Evolutionary conservation across 1,140 invertebrate species (phyloP).

Genomic region (Helicorthomorpha holstii): DNA sequence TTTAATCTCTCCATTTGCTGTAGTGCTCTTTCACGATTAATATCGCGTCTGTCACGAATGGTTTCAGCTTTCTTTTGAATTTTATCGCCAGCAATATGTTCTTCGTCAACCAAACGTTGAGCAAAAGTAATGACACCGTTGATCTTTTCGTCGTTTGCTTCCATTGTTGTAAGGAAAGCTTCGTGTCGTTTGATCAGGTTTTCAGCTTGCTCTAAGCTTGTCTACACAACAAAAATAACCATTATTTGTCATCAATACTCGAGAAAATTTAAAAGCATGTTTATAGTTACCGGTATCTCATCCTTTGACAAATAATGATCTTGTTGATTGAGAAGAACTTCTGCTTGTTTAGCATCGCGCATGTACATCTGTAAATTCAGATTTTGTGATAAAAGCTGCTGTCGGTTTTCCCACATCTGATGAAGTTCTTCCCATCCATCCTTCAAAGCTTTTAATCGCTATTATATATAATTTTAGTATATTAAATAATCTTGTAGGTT

Average conservation of each 20-base stretch:
- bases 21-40: slow-evolving; percentile 78
- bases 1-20: slow-evolving; percentile 83
- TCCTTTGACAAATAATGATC: slow-evolving; percentile 89
- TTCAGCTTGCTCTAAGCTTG: slow-evolving; percentile 90
- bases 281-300: slow-evolving; percentile 59
- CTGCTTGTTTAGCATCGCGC: slow-evolving; percentile 90
- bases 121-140: slow-evolving; percentile 88
- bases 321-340: slow-evolving; percentile 93
- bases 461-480: slow-evolving; percentile 11
- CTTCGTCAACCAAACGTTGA: slow-evolving; percentile 67
- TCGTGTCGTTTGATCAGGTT: slow-evolving; percentile 94
- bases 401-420: slow-evolving; percentile 99
- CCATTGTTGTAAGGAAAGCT: slow-evolving; percentile 97
- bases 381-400: slow-evolving; percentile 83
- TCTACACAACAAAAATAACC: slow-evolving; percentile 15
- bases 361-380: slow-evolving; percentile 90
- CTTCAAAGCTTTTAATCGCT: slow-evolving; percentile 83
- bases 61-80: slow-evolving; percentile 90
- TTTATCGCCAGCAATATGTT: slow-evolving; percentile 79
- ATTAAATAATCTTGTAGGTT: neutral
- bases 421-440: slow-evolving; percentile 98
- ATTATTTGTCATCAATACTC: no score
- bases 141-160: slow-evolving; percentile 99
- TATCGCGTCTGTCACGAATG: slow-evolving; percentile 70
- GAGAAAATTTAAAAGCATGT: slow-evolving; percentile 8